A percentile compares a stretch with the other conserved stretches of the same genome.
phyloP scores from a whole-genome alignment of 2,113 vertebrate species.

The Galeopterus variegatus region DNA sequence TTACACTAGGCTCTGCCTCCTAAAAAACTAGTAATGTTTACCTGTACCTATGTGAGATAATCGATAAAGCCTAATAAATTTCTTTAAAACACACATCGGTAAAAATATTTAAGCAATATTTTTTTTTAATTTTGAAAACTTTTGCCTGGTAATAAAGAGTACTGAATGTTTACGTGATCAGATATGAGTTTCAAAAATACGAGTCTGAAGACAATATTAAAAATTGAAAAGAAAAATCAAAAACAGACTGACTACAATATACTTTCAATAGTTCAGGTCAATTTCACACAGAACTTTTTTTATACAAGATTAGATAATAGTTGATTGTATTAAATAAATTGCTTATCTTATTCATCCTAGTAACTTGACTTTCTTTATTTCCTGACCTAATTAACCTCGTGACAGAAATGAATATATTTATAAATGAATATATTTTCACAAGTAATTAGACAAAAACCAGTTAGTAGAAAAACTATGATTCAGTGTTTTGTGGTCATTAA shows the following conservation, averaged over 20 bases:
- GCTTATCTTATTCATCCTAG: background rate
- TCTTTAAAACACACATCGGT: background rate
- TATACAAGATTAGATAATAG: background rate
- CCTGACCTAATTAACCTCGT: background rate
- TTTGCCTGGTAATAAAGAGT: background rate
- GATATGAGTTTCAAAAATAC: slow-evolving; percentile 25
- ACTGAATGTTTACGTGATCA: background rate
- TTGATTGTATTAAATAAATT: background rate
- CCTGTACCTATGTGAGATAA: background rate
- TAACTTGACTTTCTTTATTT: background rate
- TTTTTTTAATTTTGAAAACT: background rate
- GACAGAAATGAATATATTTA: background rate
- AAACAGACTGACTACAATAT: background rate
- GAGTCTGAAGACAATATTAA: background rate
- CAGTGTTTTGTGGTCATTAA: background rate
- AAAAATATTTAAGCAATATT: slow-evolving; percentile 35
- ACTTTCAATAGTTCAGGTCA: background rate
- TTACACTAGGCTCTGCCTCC: background rate
- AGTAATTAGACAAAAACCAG: background rate
- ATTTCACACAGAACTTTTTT: background rate
- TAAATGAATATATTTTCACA: background rate
- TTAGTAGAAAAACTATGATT: background rate
- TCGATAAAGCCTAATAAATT: background rate
- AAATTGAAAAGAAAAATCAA: background rate
- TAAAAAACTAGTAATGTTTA: slow-evolving; percentile 11